Base-by-base conservation (phyloP, 2,888 invertebrate genomes). In the Oscheius sp. region DNA sequence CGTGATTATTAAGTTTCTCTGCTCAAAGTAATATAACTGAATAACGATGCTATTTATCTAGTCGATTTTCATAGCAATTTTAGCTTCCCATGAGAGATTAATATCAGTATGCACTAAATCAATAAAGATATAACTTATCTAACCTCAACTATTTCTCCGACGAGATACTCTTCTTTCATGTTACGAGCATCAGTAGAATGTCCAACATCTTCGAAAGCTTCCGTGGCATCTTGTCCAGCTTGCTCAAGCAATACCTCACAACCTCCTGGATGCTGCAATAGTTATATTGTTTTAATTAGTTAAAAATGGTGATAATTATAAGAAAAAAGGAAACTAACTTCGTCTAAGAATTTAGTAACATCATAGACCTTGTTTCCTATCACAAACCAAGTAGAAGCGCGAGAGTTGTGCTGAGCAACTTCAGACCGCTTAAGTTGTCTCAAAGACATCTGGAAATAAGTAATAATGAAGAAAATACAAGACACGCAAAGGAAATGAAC, bases 231-330 rank as follows among this genome's bases (percentile, higher is more conserved):
- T 31, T 77, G 71, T 53, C 86, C 86, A 27, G 85, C 86, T 61
- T 86, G 84, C 74, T 86, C 86, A 53, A 86, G 77, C 27, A 86
- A 77, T 39, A 86, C 86, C 69, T 86, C 86, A 48, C 83, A 84
- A 29, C 86, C 86, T 69, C 86, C 86, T 53, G 85, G 85, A 79
- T 85, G 85, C 82, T 84, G 65, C 69, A 82, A 61, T 27, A 15
- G 20, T 46, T 27, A n/a, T 6, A 1, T 20, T 4, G 6, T 33
- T 8, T 8, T 50, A 0, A 25, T 10, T 50, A 20, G 10, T 12
- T 25, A 39, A n/a, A n/a, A n/a, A n/a, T n/a, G n/a, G 1, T 33
- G 34, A 27, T 27, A 17, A 12, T n/a, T 33, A 12, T 29, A 55
- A 2, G 17, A 33, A 15, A 42, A 42, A 4, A 63, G 5, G 34